Evolutionary conservation across 2,797 vertebrate species (phyloP), one percentile per base, ranked within the genome.

Genomic region (Clarias fuscus): DNA sequence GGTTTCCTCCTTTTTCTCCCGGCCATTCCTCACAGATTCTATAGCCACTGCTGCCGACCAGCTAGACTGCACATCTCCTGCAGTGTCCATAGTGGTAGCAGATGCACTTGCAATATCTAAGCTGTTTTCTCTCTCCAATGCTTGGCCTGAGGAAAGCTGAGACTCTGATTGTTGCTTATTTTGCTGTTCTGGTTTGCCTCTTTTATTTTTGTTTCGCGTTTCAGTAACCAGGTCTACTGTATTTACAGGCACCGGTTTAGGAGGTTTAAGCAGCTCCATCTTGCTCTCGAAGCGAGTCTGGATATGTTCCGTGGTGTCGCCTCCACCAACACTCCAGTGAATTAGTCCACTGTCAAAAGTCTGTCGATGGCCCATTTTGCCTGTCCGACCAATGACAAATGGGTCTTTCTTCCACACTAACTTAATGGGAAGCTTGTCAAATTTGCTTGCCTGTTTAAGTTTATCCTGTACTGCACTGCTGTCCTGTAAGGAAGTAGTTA

Each of bases 221-320:
- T 92, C 91, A 0, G 76, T 64, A 56, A 62, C 75, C 0, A 62
- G 27, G 73, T 92, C 91, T 0, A 62, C 91, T 0, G 90, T 17
- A 83, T 88, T 88, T 30, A 92, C 91, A 61, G 93, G 88, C 75
- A 89, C 93, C 84, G 90, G 93, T 93, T 96, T 97, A 82, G 95
- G 94, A 91, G 92, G 91, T 89, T 94, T 94, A 37, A 96, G 93
- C 64, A 96, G 94, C 89, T 97, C 95, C 78, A 90, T 93, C 88
- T 95, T 96, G 93, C 97, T 97, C 93, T 99, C 98, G 20, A 99
- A 99, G 94, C 98, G 97, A 89, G 98, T 99, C 93, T 99, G 98
- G 92, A 99, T 99, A 93, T 99, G 98, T 91, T 99, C 98, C 7
- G 98, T 99, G 90, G 97, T 99, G 91, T 99, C 98, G 0, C 98